These are phyloP conservation scores for Forbesichthys agassizii DNA, from an alignment of 2,113 vertebrate species.

Conservation along the genomic window DNA sequence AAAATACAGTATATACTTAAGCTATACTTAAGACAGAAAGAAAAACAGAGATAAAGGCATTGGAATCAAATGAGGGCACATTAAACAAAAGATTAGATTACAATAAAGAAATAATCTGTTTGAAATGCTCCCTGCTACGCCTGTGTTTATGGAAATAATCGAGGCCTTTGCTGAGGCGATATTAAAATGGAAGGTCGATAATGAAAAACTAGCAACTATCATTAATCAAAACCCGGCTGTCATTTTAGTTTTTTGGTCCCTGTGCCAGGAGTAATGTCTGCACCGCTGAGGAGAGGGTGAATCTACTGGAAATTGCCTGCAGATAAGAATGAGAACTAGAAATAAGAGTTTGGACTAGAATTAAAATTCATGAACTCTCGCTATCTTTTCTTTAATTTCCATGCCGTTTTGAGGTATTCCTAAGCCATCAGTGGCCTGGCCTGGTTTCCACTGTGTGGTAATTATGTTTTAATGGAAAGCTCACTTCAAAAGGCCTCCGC, in stretches of 20 bases:
- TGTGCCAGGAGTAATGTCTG: constrained; percentile 37
- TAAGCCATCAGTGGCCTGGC: constrained; percentile 41
- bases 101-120: constrained; percentile 33
- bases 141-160: constrained; percentile 40
- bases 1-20: no score
- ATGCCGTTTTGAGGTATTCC: constrained; percentile 54
- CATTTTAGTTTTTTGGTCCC: constrained; percentile 12
- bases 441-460: constrained; percentile 41
- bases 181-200: constrained; percentile 48
- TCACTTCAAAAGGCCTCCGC: constrained; percentile 29
- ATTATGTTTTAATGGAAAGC: constrained; percentile 56
- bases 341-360: constrained; percentile 63
- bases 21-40: not conserved
- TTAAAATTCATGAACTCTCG: constrained; percentile 67
- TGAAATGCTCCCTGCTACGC: constrained; percentile 14
- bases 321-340: constrained; percentile 60
- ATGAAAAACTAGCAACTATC: constrained; percentile 47
- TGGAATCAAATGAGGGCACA: constrained; percentile 9
- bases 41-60: not conserved
- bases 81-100: constrained; percentile 34
- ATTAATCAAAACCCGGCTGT: constrained; percentile 59
- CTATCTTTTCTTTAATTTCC: constrained; percentile 31
- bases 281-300: constrained; percentile 31
- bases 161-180: constrained; percentile 26
- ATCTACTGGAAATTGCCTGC: constrained; percentile 54